Conservation (phyloP, 1,140 invertebrate genomes). For the Lanistes nyassanus region DNA sequence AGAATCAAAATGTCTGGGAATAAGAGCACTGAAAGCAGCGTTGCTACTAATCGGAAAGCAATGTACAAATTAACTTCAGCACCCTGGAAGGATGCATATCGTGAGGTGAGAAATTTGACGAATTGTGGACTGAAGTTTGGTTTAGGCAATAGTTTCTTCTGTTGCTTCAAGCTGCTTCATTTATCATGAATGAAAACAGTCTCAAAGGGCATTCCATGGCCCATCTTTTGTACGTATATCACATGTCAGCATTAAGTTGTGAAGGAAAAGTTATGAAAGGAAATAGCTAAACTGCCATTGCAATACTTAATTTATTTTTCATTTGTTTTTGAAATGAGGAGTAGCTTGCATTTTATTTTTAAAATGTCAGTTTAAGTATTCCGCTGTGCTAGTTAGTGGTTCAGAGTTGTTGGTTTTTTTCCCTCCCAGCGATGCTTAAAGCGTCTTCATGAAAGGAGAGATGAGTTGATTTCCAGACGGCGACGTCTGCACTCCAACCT, state of each 20-base stretch:
- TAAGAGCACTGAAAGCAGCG: neutral
- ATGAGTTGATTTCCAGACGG: neutral
- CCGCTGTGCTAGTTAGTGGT: neutral
- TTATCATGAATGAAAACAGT: neutral
- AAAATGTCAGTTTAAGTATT: neutral
- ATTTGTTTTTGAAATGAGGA: neutral
- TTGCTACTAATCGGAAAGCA: neutral
- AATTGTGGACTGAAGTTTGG: no score
- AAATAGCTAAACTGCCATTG: no score
- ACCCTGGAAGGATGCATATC: neutral
- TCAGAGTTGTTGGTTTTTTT: neutral
- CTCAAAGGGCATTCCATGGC: neutral
- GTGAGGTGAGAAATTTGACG: conserved; percentile 3
- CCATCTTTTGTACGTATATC: no score
- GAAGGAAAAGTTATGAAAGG: no score
- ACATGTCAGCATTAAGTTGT: no score
- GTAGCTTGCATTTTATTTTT: neutral
- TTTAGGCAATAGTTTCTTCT: no score
- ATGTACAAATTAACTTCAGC: neutral
- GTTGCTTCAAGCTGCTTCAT: neutral
- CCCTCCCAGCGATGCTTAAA: neutral
- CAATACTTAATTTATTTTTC: no score
- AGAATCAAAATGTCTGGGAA: neutral
- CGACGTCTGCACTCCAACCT: neutral
- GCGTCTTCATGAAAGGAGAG: neutral